A percentile compares a stretch with the other conserved stretches of the same genome.
Conservation (phyloP, 2,888 invertebrate species). For the Mythimna albipuncta region DNA sequence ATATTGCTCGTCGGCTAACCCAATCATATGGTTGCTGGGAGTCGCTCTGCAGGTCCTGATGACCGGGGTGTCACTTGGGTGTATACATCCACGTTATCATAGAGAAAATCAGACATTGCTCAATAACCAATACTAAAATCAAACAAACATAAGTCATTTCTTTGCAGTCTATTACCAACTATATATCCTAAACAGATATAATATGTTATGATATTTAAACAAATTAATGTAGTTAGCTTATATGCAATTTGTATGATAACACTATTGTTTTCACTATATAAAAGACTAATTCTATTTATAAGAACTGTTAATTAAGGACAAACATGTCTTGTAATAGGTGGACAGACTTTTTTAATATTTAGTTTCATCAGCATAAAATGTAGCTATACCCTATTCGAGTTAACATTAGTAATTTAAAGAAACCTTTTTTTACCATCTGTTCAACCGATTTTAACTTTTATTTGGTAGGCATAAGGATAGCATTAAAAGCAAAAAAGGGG, state of each 20-base stretch:
- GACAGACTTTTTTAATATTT: not conserved
- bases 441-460: too few species aligned
- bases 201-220: slow-evolving; percentile 53
- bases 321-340: slow-evolving; percentile 10
- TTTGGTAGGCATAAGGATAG: too few species aligned
- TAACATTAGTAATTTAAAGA: too few species aligned
- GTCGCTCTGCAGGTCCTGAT: too few species aligned
- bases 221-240: slow-evolving; percentile 51
- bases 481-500: too few species aligned
- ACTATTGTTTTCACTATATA: slow-evolving; percentile 43
- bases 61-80: too few species aligned
- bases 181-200: slow-evolving; percentile 25
- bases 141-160: too few species aligned
- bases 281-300: slow-evolving; percentile 45
- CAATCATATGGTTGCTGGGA: too few species aligned
- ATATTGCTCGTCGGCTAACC: too few species aligned
- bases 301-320: slow-evolving; percentile 10
- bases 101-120: not conserved
- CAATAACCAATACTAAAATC: not conserved
- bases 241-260: slow-evolving; percentile 47
- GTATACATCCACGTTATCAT: not conserved
- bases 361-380: not conserved
- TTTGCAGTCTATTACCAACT: slow-evolving; percentile 37
- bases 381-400: not conserved
- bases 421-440: too few species aligned